phyloP scores from a whole-genome alignment of 2,113 vertebrate genomes.

The Neolamprologus tretocephalus region DNA sequence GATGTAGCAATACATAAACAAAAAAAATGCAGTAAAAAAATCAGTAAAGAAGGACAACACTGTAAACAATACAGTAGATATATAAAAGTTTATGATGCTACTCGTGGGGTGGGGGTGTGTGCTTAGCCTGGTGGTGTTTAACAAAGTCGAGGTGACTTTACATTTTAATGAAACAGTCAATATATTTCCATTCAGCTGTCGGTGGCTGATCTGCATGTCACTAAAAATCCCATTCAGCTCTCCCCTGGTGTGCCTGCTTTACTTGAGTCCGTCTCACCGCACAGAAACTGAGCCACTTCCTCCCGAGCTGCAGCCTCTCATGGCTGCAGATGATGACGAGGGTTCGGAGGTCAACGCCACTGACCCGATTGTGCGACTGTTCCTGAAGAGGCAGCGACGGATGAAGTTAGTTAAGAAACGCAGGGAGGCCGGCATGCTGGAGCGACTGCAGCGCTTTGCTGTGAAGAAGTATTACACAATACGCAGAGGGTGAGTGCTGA shows the following conservation, averaged over 20 bases:
- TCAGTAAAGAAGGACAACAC: not conserved
- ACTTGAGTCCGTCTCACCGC: not conserved
- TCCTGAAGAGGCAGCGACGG: constrained; percentile 79
- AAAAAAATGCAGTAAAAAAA: not conserved
- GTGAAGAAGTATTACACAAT: constrained; percentile 80
- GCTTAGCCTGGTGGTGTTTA: not conserved
- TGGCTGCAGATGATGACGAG: constrained; percentile 52
- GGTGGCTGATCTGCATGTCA: not conserved
- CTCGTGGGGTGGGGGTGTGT: not conserved
- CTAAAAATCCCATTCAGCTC: not conserved
- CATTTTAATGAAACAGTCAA: not conserved
- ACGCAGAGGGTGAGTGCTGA: constrained; percentile 77
- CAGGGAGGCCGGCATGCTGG: constrained; percentile 62
- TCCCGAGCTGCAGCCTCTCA: constrained; percentile 81
- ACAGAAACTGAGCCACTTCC: constrained; percentile 81
- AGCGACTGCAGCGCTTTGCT: constrained; percentile 75
- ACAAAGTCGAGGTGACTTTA: not conserved
- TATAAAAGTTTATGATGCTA: not conserved
- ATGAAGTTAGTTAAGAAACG: constrained; percentile 76
- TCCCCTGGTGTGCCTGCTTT: not conserved
- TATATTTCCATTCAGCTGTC: not conserved
- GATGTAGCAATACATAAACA: not conserved
- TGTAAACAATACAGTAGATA: not conserved
- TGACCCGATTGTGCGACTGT: constrained; percentile 75
- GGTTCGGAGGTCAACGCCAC: constrained; percentile 59